Conservation (phyloP, 1,140 invertebrate genomes). For the Cotesia glomerata region DNA sequence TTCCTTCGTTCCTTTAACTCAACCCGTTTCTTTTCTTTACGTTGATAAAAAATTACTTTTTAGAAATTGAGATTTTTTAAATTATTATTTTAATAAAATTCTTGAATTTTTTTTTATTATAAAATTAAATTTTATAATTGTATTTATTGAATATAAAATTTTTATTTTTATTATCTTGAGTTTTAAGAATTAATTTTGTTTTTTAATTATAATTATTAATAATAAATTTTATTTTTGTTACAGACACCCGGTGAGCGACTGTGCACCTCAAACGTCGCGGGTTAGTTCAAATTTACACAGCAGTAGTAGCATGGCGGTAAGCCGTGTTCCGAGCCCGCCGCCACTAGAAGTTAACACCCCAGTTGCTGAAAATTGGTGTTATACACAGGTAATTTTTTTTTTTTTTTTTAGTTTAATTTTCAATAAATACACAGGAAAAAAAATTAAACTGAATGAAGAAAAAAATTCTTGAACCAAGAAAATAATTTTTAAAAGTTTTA, state of each 20-base stretch:
- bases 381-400: conserved; percentile 78
- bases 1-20: conserved; percentile 16
- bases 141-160: not conserved
- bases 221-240: conserved; percentile 50
- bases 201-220: conserved; percentile 11
- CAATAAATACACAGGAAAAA: too few species aligned
- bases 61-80: too few species aligned
- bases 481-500: too few species aligned
- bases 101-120: too few species aligned
- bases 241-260: conserved; percentile 86
- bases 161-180: too few species aligned
- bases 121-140: not conserved
- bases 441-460: too few species aligned
- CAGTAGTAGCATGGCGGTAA: conserved; percentile 85
- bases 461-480: too few species aligned
- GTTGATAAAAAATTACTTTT: not conserved
- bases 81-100: too few species aligned
- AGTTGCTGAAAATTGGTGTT: conserved; percentile 95
- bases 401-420: conserved; percentile 40
- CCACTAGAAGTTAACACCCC: conserved; percentile 90
- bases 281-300: conserved; percentile 79
- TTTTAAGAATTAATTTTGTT: not conserved
- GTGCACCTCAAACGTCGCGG: conserved; percentile 82
- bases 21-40: conserved; percentile 16
- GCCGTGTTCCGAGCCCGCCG: conserved; percentile 87